Evolutionary conservation across 2,888 invertebrate genomes (phyloP), one percentile per base, ranked within the genome.

Genomic region (Bombylius major): DNA sequence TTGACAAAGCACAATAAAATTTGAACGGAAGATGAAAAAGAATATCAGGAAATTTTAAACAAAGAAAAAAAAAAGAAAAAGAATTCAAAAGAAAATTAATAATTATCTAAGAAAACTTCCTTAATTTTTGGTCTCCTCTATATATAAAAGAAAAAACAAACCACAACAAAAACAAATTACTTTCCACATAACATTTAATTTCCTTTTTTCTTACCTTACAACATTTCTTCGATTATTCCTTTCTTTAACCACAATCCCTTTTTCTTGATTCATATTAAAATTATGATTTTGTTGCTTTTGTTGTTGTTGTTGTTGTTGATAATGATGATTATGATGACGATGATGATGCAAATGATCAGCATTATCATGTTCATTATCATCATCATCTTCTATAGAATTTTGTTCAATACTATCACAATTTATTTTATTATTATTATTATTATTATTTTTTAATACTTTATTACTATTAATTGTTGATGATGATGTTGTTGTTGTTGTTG

Each of bases 181-280:
- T 23, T 23, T 3, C 23, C 23, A 23, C 23, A 23, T 23, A 23
- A 23, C 23, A 23, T 23, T 23, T 23, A 23, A 23, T 23, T 23
- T 23, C 23, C 23, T 23, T 23, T n/a, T 23, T 12, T 3, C 66
- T 69, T 71, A 72, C 72, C 72, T 72, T 61, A 72, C 72, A 61
- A 71, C 62, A 59, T 70, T 70, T 51, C 73, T 67, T 14, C 72
- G 68, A 64, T 70, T 72, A 59, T 73, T 73, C 51, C 67, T 69
- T 61, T 72, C 72, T 65, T 72, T 72, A 45, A 70, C 71, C 33
- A 69, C 68, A 44, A 63, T 60, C 46, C 58, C 58, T 54, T 60
- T 63, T 57, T 62, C 62, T 60, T 57, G 58, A 42, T 47, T 11
- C 5, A 13, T 4, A 42, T 53, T 11, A 31, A 14, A 8, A 39